These are phyloP conservation scores for Fistularia commersonii DNA, from an alignment of 2,797 vertebrate species.

Conservation along the genomic window DNA sequence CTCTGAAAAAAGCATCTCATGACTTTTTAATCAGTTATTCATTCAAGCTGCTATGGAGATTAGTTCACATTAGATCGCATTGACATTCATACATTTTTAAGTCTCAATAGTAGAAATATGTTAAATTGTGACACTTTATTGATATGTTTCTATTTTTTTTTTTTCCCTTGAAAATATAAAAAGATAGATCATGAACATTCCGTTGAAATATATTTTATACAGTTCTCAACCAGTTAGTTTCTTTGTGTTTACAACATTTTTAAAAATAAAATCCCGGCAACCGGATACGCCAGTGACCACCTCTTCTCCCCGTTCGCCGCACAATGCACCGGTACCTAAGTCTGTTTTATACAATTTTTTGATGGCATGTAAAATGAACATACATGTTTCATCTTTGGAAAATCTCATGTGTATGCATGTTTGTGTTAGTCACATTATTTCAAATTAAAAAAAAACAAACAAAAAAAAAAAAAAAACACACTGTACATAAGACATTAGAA, in stretches of 20 bases:
- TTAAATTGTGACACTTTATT: conserved; percentile 77
- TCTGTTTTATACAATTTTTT: conserved; percentile 68
- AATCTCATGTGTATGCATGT: conserved; percentile 49
- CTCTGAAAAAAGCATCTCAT: conserved; percentile 70
- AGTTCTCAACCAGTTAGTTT: conserved; percentile 71
- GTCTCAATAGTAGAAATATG: conserved; percentile 76
- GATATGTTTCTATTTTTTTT: conserved; percentile 76
- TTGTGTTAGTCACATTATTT: conserved; percentile 29
- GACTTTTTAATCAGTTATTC: conserved; percentile 65
- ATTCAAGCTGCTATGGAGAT: conserved; percentile 76
- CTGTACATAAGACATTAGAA: conserved; percentile 34
- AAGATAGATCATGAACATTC: conserved; percentile 80
- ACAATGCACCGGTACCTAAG: conserved; percentile 64
- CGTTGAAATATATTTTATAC: conserved; percentile 80
- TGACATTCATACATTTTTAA: conserved; percentile 78
- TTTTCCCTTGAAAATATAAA: conserved; percentile 75
- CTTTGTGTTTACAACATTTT: conserved; percentile 73
- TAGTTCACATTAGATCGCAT: conserved; percentile 71
- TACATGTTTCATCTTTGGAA: conserved; percentile 63
- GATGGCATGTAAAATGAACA: conserved; percentile 55
- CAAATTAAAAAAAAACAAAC: conserved; percentile 62
- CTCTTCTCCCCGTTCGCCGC: conserved; percentile 56
- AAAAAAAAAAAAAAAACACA: too few species aligned
- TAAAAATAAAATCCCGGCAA: conserved; percentile 74
- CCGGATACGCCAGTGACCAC: conserved; percentile 65